phyloP scores from a whole-genome alignment of 2,888 invertebrate species.

The Pristionchus arcanus region DNA sequence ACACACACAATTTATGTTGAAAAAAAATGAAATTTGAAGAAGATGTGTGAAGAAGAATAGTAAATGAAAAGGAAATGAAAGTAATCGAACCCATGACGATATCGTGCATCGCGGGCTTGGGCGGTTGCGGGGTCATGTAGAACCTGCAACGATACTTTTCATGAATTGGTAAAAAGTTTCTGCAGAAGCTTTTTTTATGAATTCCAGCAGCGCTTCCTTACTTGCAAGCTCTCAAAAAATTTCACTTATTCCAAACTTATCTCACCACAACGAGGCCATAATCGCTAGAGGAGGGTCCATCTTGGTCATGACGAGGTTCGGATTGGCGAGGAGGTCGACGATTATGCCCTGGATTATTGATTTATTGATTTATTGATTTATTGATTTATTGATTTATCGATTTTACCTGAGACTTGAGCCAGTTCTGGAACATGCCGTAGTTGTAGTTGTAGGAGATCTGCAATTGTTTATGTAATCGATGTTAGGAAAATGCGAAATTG shows the following conservation, averaged over 20 bases:
- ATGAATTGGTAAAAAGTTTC: too few relatives aligned
- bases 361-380: background rate
- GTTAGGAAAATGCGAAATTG: background rate
- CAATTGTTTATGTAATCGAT: background rate
- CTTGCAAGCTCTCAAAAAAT: too few relatives aligned
- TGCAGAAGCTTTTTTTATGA: too few relatives aligned
- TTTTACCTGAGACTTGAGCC: slow-evolving; percentile 60
- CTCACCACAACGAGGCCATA: slow-evolving; percentile 66
- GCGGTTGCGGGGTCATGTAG: slow-evolving; percentile 79
- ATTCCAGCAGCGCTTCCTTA: too few relatives aligned
- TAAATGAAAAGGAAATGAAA: too few relatives aligned
- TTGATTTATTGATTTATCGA: background rate
- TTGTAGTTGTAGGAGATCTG: slow-evolving; percentile 76
- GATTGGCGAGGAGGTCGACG: slow-evolving; percentile 69
- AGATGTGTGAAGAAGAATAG: too few relatives aligned
- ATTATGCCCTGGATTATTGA: slow-evolving; percentile 46
- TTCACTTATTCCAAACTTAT: background rate
- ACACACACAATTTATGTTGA: too few relatives aligned
- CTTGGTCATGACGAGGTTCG: slow-evolving; percentile 72
- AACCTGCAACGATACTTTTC: slow-evolving; percentile 58
- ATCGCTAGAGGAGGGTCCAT: slow-evolving; percentile 75
- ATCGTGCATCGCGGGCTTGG: slow-evolving; percentile 79
- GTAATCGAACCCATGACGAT: slow-evolving; percentile 73
- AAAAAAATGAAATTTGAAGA: too few relatives aligned
- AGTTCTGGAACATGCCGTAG: slow-evolving; percentile 74